These are phyloP conservation scores for Drosophila basisetae DNA, from an alignment of 2,888 invertebrate species.

Conservation along the genomic window DNA sequence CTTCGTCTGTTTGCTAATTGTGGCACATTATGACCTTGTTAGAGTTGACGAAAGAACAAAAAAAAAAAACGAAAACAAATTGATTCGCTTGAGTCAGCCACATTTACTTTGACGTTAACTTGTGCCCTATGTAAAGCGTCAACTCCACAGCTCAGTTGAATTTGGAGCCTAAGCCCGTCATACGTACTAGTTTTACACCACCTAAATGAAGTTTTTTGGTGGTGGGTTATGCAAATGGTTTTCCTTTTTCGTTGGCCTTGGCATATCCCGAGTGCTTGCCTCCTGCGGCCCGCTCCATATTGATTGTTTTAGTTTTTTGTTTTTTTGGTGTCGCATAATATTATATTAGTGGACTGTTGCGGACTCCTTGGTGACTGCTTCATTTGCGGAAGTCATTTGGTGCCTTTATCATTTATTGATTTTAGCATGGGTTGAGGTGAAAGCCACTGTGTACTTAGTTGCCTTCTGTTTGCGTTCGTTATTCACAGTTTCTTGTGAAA, in stretches of 20 bases:
- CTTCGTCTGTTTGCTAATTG: slow-evolving; percentile 42
- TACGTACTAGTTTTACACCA: neutral
- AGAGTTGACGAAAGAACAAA: slow-evolving; percentile 8
- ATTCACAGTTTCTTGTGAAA: neutral
- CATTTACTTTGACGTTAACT: slow-evolving; percentile 17
- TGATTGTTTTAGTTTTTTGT: slow-evolving; percentile 28
- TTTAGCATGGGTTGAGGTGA: slow-evolving; percentile 21
- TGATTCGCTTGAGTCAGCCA: slow-evolving; percentile 2
- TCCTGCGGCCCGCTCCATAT: slow-evolving; percentile 13
- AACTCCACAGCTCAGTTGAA: slow-evolving; percentile 4
- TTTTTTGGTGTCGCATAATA: neutral
- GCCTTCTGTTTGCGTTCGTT: neutral
- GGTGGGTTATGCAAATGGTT: slow-evolving; percentile 39
- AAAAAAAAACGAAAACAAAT: slow-evolving; percentile 13
- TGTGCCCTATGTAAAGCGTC: slow-evolving; percentile 12
- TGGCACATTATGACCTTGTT: slow-evolving; percentile 48
- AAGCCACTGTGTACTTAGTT: slow-evolving; percentile 13
- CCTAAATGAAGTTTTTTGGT: slow-evolving; percentile 21
- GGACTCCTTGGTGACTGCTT: slow-evolving; percentile 19
- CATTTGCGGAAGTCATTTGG: slow-evolving; percentile 44
- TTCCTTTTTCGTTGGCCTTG: slow-evolving; percentile 12
- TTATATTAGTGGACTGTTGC: slow-evolving; percentile 20
- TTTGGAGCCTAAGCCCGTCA: slow-evolving; percentile 1
- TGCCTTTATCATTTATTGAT: slow-evolving; percentile 45
- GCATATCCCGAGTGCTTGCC: slow-evolving; percentile 11